Evolutionary conservation across 2,888 invertebrate species (phyloP).

Genomic region (Clunio marinus): DNA sequence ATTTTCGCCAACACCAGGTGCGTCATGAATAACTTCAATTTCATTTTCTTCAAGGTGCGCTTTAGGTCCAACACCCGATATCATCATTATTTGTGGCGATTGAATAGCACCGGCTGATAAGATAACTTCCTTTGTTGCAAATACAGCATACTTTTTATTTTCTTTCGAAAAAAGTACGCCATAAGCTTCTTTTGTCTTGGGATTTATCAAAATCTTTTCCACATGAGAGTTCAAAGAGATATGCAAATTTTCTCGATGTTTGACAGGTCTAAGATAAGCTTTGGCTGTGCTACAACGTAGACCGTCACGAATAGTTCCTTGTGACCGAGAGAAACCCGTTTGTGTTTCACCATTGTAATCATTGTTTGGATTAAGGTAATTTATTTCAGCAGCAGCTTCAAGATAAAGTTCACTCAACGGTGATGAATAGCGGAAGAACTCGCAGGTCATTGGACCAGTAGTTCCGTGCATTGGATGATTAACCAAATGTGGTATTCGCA

Average conservation of each 20-base stretch:
- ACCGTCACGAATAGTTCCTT: slow-evolving; percentile 73
- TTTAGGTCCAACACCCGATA: slow-evolving; percentile 75
- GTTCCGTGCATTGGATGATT: slow-evolving; percentile 62
- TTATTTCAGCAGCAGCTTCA: slow-evolving; percentile 64
- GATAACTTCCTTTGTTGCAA: slow-evolving; percentile 72
- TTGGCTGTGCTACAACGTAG: slow-evolving; percentile 79
- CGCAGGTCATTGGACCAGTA: slow-evolving; percentile 70
- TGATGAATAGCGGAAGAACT: slow-evolving; percentile 66
- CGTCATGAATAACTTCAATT: slow-evolving; percentile 59
- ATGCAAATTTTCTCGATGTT: slow-evolving; percentile 67
- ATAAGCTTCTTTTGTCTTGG: slow-evolving; percentile 57
- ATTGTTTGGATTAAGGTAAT: slow-evolving; percentile 57
- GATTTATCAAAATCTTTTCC: slow-evolving; percentile 62
- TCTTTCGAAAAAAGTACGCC: slow-evolving; percentile 61
- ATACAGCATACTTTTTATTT: slow-evolving; percentile 52
- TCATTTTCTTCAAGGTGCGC: slow-evolving; percentile 59
- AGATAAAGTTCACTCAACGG: slow-evolving; percentile 67
- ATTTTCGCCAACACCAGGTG: slow-evolving; percentile 73
- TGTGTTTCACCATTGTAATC: slow-evolving; percentile 78
- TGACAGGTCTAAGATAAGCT: slow-evolving; percentile 67
- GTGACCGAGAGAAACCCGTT: slow-evolving; percentile 71
- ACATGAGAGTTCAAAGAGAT: slow-evolving; percentile 65
- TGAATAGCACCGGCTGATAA: slow-evolving; percentile 80
- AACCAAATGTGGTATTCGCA: slow-evolving; percentile 59
- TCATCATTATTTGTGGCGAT: slow-evolving; percentile 79